A percentile compares a stretch with the other conserved stretches of the same genome.
Conservation (phyloP, 2,888 invertebrate genomes). For the Stictocephala bisonia region DNA sequence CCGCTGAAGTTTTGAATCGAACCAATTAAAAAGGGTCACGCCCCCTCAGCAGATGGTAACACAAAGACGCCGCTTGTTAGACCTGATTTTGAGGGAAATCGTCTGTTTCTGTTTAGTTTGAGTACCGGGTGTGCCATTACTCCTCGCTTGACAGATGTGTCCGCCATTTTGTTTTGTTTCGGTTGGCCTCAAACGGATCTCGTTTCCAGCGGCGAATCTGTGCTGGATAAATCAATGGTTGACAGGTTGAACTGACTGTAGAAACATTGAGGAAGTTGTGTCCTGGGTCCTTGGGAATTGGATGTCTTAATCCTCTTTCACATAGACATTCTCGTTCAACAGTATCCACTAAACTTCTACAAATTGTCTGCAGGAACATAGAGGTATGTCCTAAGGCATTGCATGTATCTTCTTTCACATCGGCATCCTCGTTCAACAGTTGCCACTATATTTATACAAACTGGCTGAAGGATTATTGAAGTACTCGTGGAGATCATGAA, state of each 20-base stretch:
- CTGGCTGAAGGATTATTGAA: no score
- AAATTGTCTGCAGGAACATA: no score
- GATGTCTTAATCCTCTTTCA: no score
- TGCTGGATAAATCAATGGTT: conserved; percentile 12
- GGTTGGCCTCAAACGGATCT: conserved; percentile 9
- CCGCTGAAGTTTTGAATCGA: conserved; percentile 29
- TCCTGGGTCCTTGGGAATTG: no score
- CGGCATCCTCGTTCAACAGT: no score
- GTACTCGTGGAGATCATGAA: no score
- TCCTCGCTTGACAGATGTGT: conserved; percentile 1
- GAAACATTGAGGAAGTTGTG: no score
- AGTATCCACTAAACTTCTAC: no score
- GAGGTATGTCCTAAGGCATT: no score
- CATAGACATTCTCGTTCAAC: no score
- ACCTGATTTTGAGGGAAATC: conserved; percentile 18
- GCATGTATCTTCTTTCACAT: no score
- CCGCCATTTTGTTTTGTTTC: conserved; percentile 34
- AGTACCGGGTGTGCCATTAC: not conserved
- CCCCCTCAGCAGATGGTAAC: conserved; percentile 17
- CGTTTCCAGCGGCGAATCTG: conserved; percentile 15
- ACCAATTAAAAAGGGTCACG: conserved; percentile 24
- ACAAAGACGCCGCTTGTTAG: conserved; percentile 25
- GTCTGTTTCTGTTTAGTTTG: conserved; percentile 9
- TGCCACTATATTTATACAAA: no score
- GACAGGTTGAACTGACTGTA: not conserved